Base-by-base conservation (phyloP, 2,113 vertebrate species). In the Dipodomys spectabilis region DNA sequence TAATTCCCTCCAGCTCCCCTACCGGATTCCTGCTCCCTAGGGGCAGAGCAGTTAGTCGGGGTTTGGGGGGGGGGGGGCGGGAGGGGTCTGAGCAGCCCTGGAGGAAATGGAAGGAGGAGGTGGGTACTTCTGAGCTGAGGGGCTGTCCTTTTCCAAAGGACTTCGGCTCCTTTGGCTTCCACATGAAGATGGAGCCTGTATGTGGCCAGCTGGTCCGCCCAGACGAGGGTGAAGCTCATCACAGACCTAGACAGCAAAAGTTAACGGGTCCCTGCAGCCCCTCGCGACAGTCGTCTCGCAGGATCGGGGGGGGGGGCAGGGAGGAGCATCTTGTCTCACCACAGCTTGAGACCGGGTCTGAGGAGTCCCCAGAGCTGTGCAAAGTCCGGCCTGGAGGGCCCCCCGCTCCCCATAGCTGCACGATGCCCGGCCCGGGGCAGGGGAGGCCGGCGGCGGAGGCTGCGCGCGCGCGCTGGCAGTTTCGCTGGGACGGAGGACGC, bases 1-100 rank as follows among this genome's bases (percentile, higher is more conserved):
- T 93, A 96, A 94, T 94, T 97, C 78, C 80, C 73, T 78, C 74
- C 86, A 91, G 91, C 49, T 88, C 86, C 62, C 87, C 53, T 45
- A 68, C 39, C 82, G 0, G 2, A 45, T 67, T 75, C 30, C 82
- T 32, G 60, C 69, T n/a, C 79, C 82, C 25, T 60, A 67, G 35
- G 82, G n/a, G 28, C 39, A 64, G 39, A 92, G 73, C 45, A 19
- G 72, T 91, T 89, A 57, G 86, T 82, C 73, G 27, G 4, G 53
- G 86, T 44, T 30, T 74, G 19, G 49, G 49, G 30, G 32, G 12
- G 32, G 49, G 32, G 30, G 12, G 28, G 9, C 32, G 0, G 73
- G 60, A 67, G 68, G 85, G 64, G 68, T 53, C 72, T 82, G 85
- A 60, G 81, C 53, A 69, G 45, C 67, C 27, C 0, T 16, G 5